Base-by-base conservation (phyloP, 2,113 vertebrate genomes). In the Neopipo cinnamomea region DNA sequence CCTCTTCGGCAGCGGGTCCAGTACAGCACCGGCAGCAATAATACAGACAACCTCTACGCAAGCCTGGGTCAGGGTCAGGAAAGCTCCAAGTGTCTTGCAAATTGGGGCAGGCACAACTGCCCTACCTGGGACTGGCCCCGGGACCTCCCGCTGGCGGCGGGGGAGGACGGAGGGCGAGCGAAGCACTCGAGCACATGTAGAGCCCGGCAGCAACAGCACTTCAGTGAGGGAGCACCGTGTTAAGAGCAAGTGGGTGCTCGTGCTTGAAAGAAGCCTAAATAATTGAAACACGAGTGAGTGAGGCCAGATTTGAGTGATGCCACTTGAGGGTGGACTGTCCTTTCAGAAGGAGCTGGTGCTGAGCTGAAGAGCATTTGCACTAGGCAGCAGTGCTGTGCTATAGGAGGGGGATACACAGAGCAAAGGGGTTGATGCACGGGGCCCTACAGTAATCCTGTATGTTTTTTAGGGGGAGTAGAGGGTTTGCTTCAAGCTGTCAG, bases 51-150 rank as follows among this genome's bases (percentile, higher is more conserved):
- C n/a, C 47, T 66, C 52, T 12, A 11, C 11, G 56, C 52, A 41
- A 94, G 52, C 12, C 49, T 65, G 72, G 72, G 63, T 20, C 79
- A 73, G 82, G 55, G 72, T 52, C 76, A 88, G 76, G 52, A 86
- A 86, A 39, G 18, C 59, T 84, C 31, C 35, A 61, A 55, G 50
- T 4, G 3, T 23, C 35, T 82, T 61, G 42, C 17, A 82, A 55
- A 85, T 58, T 42, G 67, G 52, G 24, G 31, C 41, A 61, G 67
- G n/a, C 8, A 62, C 0, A 3, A 5, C 53, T 39, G 33, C 11
- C 14, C 10, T 59, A 9, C 9, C 25, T 0, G 2, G 39, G 53
- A 63, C 46, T 1, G 6, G 58, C 67, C 42, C 2, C 0, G 1
- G 55, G 61, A 81, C 39, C 55, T 59, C 50, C 59, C 3, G 2